Evolutionary conservation across 2,888 invertebrate species (phyloP), one percentile per base, ranked within the genome.

Genomic region (Drosophila bunnanda): DNA sequence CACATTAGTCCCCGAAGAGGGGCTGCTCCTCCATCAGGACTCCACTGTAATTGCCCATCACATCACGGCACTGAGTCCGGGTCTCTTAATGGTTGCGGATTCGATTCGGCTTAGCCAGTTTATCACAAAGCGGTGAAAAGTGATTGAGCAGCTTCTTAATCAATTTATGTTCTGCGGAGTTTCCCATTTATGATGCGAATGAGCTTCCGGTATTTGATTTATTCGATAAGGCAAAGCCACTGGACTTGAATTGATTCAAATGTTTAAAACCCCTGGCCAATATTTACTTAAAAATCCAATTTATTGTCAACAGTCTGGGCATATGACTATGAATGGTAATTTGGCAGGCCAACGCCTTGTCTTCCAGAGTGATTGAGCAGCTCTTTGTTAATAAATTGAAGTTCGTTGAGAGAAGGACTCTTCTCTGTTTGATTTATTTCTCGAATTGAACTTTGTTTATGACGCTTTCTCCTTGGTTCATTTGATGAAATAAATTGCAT

Each of bases 91-190:
- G 46, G 48, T 25, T 50, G 28, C 41, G 64, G 34, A 62, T 43
- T 65, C 41, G 34, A 65, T 65, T 43, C 62, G 28, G 64, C 30
- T 43, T 30, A 34, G 50, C 50, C 64, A 62, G 64, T 62, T 65
- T 65, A 65, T 65, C 64, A 41, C 64, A 65, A 65, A 62, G 64
- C 64, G 64, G 50, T 65, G 64, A 65, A 65, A 65, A 65, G 64
- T 65, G 62, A 65, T 65, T 65, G 64, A 62, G 50, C 64, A 30
- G 64, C 64, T 64, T 50, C 64, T 62, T 65, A 65, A 65, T 65
- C 64, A 65, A 65, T 50, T 65, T 65, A 65, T 62, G 41, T 60
- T 15, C 7, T 30, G 46, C 17, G 38, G 61, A 48, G 25, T 25
- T 25, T 41, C 34, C 46, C 50, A 62, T 50, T 50, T 65, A 65